A percentile compares a stretch with the other conserved stretches of the same genome.
Evolutionary conservation across 2,113 vertebrate genomes (phyloP).

Genomic region (Aegotheles bennettii): DNA sequence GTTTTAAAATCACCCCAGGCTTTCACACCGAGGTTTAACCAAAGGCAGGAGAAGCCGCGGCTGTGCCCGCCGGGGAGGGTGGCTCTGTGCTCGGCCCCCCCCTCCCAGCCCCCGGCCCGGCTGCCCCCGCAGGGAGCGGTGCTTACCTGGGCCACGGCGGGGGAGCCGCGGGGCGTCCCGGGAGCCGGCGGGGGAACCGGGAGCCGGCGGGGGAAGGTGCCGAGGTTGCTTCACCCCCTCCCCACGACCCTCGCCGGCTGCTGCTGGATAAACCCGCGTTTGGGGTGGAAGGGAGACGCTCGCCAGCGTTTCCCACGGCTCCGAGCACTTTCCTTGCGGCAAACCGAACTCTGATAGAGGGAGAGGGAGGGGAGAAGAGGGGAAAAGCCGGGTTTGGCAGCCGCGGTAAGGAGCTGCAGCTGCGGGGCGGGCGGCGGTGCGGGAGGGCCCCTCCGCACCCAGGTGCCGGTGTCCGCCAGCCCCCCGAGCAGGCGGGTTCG

Average conservation of each 20-base stretch:
- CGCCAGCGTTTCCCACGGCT: rapidly evolving
- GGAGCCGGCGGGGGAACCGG: too few species aligned
- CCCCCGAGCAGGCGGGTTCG: rapidly evolving
- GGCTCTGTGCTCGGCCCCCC: too few species aligned
- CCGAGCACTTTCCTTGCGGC: rapidly evolving
- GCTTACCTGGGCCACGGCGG: neutral
- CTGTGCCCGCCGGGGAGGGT: rapidly evolving
- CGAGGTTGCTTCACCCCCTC: too few species aligned
- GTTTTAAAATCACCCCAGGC: rapidly evolving
- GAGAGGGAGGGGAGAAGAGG: neutral
- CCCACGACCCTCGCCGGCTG: rapidly evolving
- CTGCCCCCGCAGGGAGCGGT: rapidly evolving
- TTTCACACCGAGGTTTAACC: rapidly evolving
- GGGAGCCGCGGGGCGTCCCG: too few species aligned
- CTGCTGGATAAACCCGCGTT: rapidly evolving
- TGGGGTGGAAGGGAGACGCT: rapidly evolving
- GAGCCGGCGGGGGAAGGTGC: rapidly evolving
- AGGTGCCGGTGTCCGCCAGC: too few species aligned
- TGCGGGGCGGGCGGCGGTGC: rapidly evolving
- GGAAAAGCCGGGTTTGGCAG: rapidly evolving
- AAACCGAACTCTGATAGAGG: rapidly evolving
- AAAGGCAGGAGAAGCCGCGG: rapidly evolving
- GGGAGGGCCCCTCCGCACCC: rapidly evolving
- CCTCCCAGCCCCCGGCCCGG: too few species aligned
- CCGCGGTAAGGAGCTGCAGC: neutral